A percentile compares a stretch with the other conserved stretches of the same genome.
phyloP scores from a whole-genome alignment of 92 coral and sea anemone species.

The Bergia puertoricense region DNA sequence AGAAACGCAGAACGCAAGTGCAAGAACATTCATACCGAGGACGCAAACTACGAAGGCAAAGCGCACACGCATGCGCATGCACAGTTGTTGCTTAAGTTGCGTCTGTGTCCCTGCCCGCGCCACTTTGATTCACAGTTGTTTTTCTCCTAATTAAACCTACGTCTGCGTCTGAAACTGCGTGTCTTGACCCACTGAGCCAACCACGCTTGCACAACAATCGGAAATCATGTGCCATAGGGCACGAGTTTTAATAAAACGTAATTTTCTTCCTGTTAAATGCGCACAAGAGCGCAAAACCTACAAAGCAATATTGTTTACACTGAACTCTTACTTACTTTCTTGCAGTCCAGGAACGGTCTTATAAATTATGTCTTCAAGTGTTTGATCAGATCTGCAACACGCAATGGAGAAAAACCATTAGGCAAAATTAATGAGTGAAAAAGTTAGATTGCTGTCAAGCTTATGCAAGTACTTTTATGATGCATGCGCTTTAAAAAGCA shows the following conservation, averaged over 20 bases:
- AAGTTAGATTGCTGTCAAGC: too few relatives aligned
- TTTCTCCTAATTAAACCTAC: too few relatives aligned
- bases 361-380: constrained; percentile 91
- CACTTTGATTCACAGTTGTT: too few relatives aligned
- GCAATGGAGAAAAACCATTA: background rate
- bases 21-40: too few relatives aligned
- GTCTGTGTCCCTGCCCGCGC: too few relatives aligned
- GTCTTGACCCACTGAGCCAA: background rate
- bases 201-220: background rate
- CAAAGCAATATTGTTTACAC: too few relatives aligned
- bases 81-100: too few relatives aligned
- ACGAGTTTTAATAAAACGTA: background rate
- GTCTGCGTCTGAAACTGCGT: background rate
- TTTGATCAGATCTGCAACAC: constrained; percentile 87
- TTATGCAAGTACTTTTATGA: too few relatives aligned
- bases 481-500: too few relatives aligned
- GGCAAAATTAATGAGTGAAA: background rate
- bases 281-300: background rate
- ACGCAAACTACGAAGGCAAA: too few relatives aligned
- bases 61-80: too few relatives aligned
- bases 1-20: too few relatives aligned
- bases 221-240: background rate
- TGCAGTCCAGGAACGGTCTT: constrained; percentile 92
- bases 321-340: constrained; percentile 59
- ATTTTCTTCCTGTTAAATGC: background rate